Evolutionary conservation across 2,888 invertebrate genomes (phyloP).

Genomic region (Megaustenia siamemsis): DNA sequence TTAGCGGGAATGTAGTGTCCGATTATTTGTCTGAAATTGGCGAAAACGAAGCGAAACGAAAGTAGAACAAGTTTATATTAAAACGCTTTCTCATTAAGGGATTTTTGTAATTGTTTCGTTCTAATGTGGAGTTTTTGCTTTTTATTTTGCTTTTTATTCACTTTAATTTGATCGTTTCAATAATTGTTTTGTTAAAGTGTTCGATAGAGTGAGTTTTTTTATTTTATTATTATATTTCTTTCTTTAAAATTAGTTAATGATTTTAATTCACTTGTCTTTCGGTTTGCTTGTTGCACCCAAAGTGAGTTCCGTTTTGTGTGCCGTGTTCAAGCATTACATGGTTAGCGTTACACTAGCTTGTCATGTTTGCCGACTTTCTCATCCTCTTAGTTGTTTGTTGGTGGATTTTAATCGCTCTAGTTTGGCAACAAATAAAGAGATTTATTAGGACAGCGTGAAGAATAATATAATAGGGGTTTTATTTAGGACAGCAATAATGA

Average conservation of each 20-base stretch:
- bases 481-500: too few species aligned
- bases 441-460: too few species aligned
- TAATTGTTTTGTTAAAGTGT: conserved; percentile 26
- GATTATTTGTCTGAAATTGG: conserved; percentile 15
- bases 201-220: conserved; percentile 2
- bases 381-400: too few species aligned
- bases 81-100: conserved; percentile 34
- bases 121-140: neutral
- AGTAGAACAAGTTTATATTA: neutral
- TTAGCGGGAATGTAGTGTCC: neutral
- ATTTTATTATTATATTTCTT: conserved; percentile 12
- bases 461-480: too few species aligned
- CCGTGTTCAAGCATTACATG: too few species aligned
- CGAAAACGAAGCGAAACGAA: conserved; percentile 34
- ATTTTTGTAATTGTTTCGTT: neutral
- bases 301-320: too few species aligned
- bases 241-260: too few species aligned
- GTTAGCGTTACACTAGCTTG: too few species aligned
- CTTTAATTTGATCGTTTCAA: neutral
- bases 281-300: neutral
- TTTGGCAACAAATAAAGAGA: too few species aligned
- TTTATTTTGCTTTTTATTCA: conserved; percentile 5
- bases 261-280: conserved; percentile 10
- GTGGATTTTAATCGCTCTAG: too few species aligned
- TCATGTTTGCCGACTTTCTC: too few species aligned